These are phyloP conservation scores for Drosophila tani DNA, from an alignment of 1,140 invertebrate genomes.

Conservation along the genomic window DNA sequence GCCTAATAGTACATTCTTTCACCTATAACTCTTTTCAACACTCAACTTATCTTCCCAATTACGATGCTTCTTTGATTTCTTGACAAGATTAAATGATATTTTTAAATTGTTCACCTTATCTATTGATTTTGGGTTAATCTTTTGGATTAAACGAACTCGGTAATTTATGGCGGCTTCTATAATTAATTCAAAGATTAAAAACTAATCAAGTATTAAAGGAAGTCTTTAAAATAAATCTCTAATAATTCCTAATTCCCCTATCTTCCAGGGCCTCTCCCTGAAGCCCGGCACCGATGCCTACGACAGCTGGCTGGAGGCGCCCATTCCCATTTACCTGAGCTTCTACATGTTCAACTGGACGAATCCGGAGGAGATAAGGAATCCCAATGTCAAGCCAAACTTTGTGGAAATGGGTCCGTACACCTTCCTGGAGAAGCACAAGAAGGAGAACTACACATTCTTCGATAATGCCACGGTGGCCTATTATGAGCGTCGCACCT, in stretches of 20 bases:
- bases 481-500: slow-evolving; percentile 91
- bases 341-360: slow-evolving; percentile 94
- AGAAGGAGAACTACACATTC: slow-evolving; percentile 88
- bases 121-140: background rate
- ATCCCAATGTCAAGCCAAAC: slow-evolving; percentile 87
- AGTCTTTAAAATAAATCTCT: too few species aligned
- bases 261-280: slow-evolving; percentile 87
- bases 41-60: background rate
- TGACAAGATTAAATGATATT: slow-evolving; percentile 4
- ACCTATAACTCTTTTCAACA: background rate
- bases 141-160: background rate
- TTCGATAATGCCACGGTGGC: slow-evolving; percentile 92
- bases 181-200: background rate
- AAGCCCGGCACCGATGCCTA: slow-evolving; percentile 87
- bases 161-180: background rate
- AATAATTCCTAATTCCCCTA: background rate
- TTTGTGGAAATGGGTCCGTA: slow-evolving; percentile 89
- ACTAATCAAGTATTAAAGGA: too few species aligned
- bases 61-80: too few species aligned
- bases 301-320: slow-evolving; percentile 90
- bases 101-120: background rate
- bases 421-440: slow-evolving; percentile 87
- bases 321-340: slow-evolving; percentile 92
- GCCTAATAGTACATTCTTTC: background rate
- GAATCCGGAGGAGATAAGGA: slow-evolving; percentile 88